phyloP scores from a whole-genome alignment of 2,888 invertebrate species.

The Nomada goodeniana region DNA sequence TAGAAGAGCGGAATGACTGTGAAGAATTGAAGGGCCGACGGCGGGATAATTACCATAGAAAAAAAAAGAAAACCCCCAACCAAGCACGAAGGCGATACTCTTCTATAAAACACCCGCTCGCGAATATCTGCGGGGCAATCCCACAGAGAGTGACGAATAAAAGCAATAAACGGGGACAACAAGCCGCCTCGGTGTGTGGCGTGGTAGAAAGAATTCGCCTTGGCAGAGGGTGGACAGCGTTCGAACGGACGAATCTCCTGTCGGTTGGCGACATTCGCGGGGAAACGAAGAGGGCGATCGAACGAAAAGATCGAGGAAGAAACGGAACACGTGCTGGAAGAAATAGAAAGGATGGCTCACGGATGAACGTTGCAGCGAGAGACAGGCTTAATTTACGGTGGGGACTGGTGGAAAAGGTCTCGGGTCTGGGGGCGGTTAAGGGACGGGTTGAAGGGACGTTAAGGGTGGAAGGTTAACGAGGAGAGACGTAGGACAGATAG shows the following conservation, averaged over 20 bases:
- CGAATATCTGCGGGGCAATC: too few relatives aligned
- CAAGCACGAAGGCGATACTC: background rate
- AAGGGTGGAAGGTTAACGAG: slow-evolving; percentile 18
- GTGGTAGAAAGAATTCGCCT: slow-evolving; percentile 27
- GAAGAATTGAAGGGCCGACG: background rate
- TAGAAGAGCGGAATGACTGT: too few relatives aligned
- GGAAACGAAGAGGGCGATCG: too few relatives aligned
- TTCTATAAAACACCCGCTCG: too few relatives aligned
- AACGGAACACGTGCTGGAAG: background rate
- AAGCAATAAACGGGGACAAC: slow-evolving; percentile 53
- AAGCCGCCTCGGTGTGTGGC: slow-evolving; percentile 8
- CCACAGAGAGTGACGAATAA: slow-evolving; percentile 18
- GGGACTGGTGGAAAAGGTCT: slow-evolving; percentile 4
- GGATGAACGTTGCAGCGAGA: slow-evolving; percentile 1
- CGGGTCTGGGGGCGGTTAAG: background rate
- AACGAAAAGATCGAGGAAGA: background rate
- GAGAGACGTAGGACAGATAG: slow-evolving; percentile 35
- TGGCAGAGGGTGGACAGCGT: slow-evolving; percentile 21
- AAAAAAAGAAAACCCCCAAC: background rate
- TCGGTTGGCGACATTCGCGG: background rate
- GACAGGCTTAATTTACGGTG: slow-evolving; percentile 3
- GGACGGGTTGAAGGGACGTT: background rate
- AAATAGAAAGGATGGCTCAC: background rate
- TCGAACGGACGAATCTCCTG: slow-evolving; percentile 10
- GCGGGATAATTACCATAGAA: slow-evolving; percentile 25